Evolutionary conservation across 2,797 vertebrate species (phyloP).

Genomic region (Mionectes olivaceus): DNA sequence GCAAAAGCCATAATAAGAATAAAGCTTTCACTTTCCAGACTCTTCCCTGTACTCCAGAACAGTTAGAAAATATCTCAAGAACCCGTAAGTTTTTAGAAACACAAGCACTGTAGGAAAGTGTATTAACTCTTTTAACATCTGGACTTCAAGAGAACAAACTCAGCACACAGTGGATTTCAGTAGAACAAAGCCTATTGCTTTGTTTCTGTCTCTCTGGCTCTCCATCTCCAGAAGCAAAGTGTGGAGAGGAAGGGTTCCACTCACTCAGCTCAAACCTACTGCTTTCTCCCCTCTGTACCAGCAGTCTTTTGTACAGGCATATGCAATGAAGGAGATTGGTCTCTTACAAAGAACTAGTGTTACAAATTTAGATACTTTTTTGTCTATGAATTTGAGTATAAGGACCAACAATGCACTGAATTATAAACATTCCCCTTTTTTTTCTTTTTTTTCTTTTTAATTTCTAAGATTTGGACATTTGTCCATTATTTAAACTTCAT

Average conservation of each 20-base stretch:
- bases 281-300: not conserved
- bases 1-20: not conserved
- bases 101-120: not conserved
- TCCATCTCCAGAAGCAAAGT: not conserved
- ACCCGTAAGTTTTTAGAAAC: not conserved
- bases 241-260: not conserved
- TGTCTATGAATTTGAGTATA: not conserved
- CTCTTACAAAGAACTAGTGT: not conserved
- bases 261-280: not conserved
- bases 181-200: not conserved
- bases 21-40: not conserved
- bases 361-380: not conserved
- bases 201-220: not conserved
- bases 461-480: not conserved
- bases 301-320: fast-evolving
- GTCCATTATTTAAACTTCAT: not conserved
- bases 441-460: too few relatives aligned
- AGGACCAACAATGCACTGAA: not conserved
- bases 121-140: not conserved
- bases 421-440: not conserved
- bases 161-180: not conserved
- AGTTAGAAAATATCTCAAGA: not conserved
- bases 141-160: not conserved
- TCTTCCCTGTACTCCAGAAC: not conserved
- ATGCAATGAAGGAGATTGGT: not conserved